phyloP scores from a whole-genome alignment of 2,797 vertebrate species.

The Neosalanx taihuensis region DNA sequence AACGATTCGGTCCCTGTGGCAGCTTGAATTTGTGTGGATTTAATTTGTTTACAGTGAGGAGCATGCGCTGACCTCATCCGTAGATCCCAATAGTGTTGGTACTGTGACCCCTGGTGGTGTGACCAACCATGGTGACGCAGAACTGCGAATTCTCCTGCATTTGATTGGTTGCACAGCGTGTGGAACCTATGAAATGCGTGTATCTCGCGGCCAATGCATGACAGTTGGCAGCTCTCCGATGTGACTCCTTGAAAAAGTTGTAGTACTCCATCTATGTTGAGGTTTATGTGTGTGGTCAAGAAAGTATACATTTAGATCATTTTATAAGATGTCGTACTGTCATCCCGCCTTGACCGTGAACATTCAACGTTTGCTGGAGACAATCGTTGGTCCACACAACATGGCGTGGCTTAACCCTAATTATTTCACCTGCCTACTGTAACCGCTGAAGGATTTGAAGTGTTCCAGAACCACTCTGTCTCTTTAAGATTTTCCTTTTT shows the following conservation, averaged over 20 bases:
- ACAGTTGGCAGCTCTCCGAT: no score
- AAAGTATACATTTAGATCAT: neutral
- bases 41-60: constrained; percentile 1
- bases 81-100: neutral
- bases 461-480: no score
- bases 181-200: neutral
- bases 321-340: neutral
- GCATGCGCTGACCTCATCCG: neutral
- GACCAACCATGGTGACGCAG: no score
- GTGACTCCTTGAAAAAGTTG: neutral
- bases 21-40: neutral
- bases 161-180: neutral
- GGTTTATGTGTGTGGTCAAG: neutral
- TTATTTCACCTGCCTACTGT: neutral
- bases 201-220: no score
- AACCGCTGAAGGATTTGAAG: no score
- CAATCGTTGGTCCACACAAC: neutral
- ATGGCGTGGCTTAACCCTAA: neutral
- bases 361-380: neutral
- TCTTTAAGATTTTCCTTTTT: no score
- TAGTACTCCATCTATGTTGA: neutral
- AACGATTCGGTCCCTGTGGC: neutral
- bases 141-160: no score
- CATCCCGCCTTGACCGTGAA: neutral
- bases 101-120: neutral